Percentiles rank a stretch among this genome's conserved stretches.
Conservation (phyloP, 2,797 vertebrate species). For the Helostoma temminkii region DNA sequence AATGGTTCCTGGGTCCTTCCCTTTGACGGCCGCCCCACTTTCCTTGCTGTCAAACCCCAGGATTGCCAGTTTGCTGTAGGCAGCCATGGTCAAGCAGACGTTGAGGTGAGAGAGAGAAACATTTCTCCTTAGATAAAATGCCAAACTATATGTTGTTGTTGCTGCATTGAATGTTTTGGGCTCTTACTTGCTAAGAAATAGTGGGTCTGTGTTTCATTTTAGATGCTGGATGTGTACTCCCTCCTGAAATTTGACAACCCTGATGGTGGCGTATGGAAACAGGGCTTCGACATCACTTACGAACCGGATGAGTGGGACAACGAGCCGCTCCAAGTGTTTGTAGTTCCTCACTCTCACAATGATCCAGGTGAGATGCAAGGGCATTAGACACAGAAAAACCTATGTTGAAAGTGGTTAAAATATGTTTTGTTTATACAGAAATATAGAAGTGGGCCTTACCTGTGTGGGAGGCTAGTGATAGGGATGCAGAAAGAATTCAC, state of each 20-base stretch:
- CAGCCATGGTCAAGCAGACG: constrained; percentile 84
- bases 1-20: constrained; percentile 95
- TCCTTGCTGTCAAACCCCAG: constrained; percentile 90
- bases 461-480: constrained; percentile 2
- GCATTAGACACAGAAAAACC: not conserved
- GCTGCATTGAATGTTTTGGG: rapidly evolving
- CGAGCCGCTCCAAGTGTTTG: constrained; percentile 93
- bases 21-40: constrained; percentile 90
- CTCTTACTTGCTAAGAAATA: not conserved
- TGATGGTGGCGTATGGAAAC: constrained; percentile 97
- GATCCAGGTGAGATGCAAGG: constrained; percentile 87
- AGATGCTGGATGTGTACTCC: constrained; percentile 95
- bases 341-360: constrained; percentile 97
- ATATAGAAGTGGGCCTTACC: constrained; percentile 2
- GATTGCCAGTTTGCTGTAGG: constrained; percentile 92
- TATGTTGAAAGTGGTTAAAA: not conserved
- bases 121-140: not conserved
- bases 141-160: not conserved
- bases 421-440: not conserved
- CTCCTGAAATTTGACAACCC: constrained; percentile 94
- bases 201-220: constrained; percentile 42
- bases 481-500: constrained; percentile 28
- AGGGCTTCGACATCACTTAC: constrained; percentile 98
- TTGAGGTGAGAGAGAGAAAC: constrained; percentile 86
- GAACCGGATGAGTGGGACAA: constrained; percentile 91